These are phyloP conservation scores for Bufo gargarizans DNA, from an alignment of 2,113 vertebrate genomes.

Conservation along the genomic window DNA sequence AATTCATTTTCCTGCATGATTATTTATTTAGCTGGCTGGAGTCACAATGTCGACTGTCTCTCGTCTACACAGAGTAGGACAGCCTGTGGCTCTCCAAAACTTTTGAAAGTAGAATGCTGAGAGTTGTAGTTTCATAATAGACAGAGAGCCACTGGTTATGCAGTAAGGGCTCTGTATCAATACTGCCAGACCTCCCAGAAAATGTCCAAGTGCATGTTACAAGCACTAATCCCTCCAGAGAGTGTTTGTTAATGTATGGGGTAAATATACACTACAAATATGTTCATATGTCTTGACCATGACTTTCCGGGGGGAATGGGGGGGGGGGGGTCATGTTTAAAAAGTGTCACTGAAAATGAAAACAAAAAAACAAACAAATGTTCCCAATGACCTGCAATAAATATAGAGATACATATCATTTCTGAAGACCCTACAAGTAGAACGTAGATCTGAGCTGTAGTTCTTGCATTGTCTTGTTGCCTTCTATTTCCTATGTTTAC, in stretches of 20 bases:
- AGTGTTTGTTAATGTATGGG: background rate
- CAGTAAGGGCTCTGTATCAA: background rate
- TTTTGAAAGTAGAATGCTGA: background rate
- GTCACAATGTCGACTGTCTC: background rate
- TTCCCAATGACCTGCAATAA: background rate
- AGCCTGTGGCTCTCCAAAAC: background rate
- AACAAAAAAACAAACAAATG: background rate
- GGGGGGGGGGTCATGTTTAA: background rate
- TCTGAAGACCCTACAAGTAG: background rate
- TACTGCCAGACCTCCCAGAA: background rate
- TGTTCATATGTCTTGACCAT: background rate
- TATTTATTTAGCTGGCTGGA: background rate
- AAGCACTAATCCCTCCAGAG: background rate
- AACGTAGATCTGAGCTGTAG: background rate
- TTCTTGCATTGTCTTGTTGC: background rate
- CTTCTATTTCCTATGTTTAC: background rate
- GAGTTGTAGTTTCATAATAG: background rate
- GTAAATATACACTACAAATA: background rate
- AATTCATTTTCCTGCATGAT: background rate
- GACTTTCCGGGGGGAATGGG: background rate
- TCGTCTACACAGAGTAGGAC: background rate
- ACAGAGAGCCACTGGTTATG: background rate
- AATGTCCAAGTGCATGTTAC: background rate
- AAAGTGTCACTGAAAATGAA: background rate
- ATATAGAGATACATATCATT: background rate